Percentiles rank a stretch among this genome's conserved stretches.
phyloP scores from a whole-genome alignment of 2,797 vertebrate species.

The Cygnus olor region DNA sequence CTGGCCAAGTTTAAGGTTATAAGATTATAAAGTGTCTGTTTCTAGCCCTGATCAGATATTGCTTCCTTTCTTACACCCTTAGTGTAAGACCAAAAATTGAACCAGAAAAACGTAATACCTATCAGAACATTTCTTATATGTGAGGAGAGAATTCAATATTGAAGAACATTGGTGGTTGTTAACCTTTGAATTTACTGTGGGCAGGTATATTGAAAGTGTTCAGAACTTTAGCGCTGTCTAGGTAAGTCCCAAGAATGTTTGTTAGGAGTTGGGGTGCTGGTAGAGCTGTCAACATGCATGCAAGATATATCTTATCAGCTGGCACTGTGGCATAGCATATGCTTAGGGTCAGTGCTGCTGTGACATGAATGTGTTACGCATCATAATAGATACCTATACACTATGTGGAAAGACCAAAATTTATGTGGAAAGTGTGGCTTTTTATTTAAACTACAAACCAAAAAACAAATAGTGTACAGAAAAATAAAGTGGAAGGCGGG shows the following conservation, averaged over 20 bases:
- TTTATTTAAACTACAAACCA: neutral
- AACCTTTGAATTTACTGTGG: neutral
- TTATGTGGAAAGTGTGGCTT: neutral
- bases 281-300: constrained; percentile 2
- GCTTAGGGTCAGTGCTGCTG: constrained; percentile 1
- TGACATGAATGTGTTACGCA: neutral
- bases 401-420: neutral
- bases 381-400: neutral
- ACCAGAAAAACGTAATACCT: neutral
- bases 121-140: neutral
- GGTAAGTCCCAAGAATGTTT: neutral
- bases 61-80: neutral
- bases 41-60: neutral
- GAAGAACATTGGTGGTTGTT: neutral
- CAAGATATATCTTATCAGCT: neutral
- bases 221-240: neutral
- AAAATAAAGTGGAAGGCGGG: neutral
- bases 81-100: neutral
- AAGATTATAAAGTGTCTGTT: neutral
- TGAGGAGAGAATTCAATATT: neutral
- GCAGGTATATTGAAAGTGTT: neutral
- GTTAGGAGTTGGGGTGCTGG: neutral
- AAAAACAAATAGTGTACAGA: neutral
- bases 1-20: neutral
- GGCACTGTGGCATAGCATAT: neutral